Evolutionary conservation across 23 tunicate genomes (phyloP), one percentile per base, ranked within the genome.

Genomic region (Botrylloides violaceus): DNA sequence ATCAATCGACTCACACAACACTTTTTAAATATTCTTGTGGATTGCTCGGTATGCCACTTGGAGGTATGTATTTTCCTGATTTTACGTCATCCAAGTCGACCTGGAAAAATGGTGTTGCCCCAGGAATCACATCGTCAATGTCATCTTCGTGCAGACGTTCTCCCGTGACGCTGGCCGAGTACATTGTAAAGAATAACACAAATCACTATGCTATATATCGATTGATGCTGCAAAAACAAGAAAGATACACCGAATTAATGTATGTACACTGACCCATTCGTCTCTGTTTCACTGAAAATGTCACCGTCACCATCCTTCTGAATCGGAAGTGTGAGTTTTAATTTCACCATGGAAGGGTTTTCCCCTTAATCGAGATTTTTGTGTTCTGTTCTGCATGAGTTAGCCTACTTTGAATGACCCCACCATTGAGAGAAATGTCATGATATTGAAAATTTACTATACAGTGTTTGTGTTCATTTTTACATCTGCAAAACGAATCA

Each of bases 21-120:
- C 79, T 77, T 88, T 58, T 77, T 31, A 88, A 60, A 63, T 88
- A 88, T 29, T 88, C 87, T 49, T 72, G 75, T 6, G 96, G 96
- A 64, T 88, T 88, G 64, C 80, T 81, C n/a, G 96, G 96, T 2
- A 88, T 34, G 5, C 79, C 83, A 32, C 37, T 65, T 20, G 73
- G 36, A 12, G 79, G 73, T 15, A 59, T 60, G 49, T 65, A 50
- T 15, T 72, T 63, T n/a, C 30, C 36, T 4, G 61, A 21, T 15
- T 28, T 21, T 6, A 64, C 75, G 2, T 78, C 83, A 12, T 61
- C 25, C 26, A 65, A 39, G 36, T 68, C 74, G 24, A 72, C 65
- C 60, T 84, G 35, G 28, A 64, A 84, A 73, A 84, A 84, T 23
- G 74, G 71, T 5, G 76, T 72, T 32, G 92, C 83, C 15, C 92